Evolutionary conservation across 2,113 vertebrate genomes (phyloP), one percentile per base, ranked within the genome.

Genomic region (Scytalopus superciliaris): DNA sequence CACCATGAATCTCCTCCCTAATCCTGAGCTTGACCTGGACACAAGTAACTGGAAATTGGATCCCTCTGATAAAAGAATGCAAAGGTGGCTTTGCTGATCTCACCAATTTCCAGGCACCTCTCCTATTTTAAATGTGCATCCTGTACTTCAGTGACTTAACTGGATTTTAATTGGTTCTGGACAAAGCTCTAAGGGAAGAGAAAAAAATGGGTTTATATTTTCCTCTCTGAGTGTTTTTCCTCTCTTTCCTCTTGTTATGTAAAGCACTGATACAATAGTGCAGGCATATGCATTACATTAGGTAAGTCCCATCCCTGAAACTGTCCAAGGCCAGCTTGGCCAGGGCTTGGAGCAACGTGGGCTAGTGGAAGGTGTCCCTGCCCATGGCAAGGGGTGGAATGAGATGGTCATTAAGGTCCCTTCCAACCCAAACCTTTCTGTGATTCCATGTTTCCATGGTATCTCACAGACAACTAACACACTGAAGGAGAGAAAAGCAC

Each of bases 321-420:
- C 45, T 75, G 39, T 19, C 1, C 55, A 10, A 40, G 62, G 30
- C 19, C 39, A 69, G 63, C 62, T 0, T 53, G 55, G 55, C 55
- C 0, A 0, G 55, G 33, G n/a, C 14, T 55, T 27, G 30, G 87
- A 76, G 40, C 21, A 53, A 2, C 3, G 16, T 47, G 55, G 47
- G n/a, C 3, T 13, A 3, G 17, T 19, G 55, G 70, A 3, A 83
- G 4, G 7, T 25, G 39, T 30, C n/a, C 23, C 33, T 52, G 52
- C 2, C 37, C 33, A 14, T 5, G 15, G 42, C 21, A 59, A n/a
- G 6, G 33, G 8, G 30, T 31, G 14, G 39, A 6, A 55, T 4
- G 5, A 0, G 0, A 10, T 30, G 17, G 40, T 4, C 22, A 77
- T 83, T 42, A 24, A 55, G 2, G 12, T 55, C 25, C 21, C 22